These are phyloP conservation scores for Burhinus oedicnemus DNA, from an alignment of 2,113 vertebrate genomes.

Conservation along the genomic window DNA sequence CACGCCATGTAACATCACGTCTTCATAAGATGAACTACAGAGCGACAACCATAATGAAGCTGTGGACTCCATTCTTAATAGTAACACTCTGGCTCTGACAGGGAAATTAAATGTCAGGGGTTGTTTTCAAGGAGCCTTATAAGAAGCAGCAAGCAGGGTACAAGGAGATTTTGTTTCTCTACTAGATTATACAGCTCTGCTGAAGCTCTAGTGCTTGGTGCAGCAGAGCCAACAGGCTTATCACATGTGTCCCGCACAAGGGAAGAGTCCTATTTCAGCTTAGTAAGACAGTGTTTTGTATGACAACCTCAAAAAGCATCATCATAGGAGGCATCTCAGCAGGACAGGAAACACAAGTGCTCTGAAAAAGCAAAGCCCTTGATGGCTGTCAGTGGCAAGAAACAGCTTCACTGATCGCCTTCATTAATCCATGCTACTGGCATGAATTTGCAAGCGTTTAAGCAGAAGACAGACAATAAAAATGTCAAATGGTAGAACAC, in stretches of 20 bases:
- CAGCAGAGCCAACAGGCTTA: not conserved
- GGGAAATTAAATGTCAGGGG: not conserved
- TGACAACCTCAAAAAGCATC: not conserved
- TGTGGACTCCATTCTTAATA: not conserved
- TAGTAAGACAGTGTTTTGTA: not conserved
- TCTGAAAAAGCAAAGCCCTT: not conserved
- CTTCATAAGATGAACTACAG: not conserved
- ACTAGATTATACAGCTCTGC: not conserved
- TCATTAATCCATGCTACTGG: not conserved
- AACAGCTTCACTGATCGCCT: accelerated
- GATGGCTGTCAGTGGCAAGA: not conserved
- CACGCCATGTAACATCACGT: not conserved
- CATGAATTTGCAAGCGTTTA: not conserved
- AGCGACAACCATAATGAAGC: not conserved
- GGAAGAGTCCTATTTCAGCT: not conserved
- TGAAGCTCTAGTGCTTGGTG: not conserved
- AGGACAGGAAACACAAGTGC: not conserved
- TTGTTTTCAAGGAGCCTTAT: not conserved
- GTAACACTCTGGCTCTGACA: not conserved
- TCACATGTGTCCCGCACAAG: not conserved
- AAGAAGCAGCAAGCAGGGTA: not conserved
- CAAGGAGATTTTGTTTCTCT: not conserved
- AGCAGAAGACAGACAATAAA: not conserved
- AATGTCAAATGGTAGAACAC: not conserved
- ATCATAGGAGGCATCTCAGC: not conserved